These are phyloP conservation scores for Lethocerus indicus DNA, from an alignment of 1,140 invertebrate genomes.

Conservation along the genomic window DNA sequence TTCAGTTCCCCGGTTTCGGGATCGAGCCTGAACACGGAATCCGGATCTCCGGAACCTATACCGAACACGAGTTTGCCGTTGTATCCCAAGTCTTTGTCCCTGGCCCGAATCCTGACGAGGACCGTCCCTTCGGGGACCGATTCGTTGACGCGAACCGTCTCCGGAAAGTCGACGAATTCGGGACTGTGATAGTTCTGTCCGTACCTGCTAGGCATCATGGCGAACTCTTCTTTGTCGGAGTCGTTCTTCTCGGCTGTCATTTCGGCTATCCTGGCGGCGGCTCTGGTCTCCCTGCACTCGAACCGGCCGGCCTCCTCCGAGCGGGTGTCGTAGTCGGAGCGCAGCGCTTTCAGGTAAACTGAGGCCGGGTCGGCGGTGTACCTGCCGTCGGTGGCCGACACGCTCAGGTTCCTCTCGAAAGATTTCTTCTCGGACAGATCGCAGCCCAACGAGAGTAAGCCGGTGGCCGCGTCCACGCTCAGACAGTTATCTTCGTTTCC, in stretches of 20 bases:
- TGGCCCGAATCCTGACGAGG: conserved; percentile 51
- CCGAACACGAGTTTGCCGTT: conserved; percentile 79
- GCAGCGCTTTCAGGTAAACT: conserved; percentile 53
- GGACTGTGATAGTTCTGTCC: conserved; percentile 73
- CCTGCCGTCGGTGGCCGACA: conserved; percentile 82
- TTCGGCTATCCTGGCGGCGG: conserved; percentile 57
- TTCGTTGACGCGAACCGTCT: conserved; percentile 69
- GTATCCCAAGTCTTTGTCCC: conserved; percentile 76
- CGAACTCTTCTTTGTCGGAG: conserved; percentile 45
- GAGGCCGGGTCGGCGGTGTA: conserved; percentile 73
- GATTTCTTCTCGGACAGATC: conserved; percentile 56
- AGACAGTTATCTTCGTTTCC: conserved; percentile 90
- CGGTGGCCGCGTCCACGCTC: conserved; percentile 60
- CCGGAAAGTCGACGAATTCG: conserved; percentile 58
- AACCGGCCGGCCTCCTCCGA: conserved; percentile 35
- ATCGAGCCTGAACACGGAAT: conserved; percentile 76
- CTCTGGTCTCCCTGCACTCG: conserved; percentile 72
- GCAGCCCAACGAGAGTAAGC: conserved; percentile 48
- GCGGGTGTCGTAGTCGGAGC: conserved; percentile 23
- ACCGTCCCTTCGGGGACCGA: conserved; percentile 60
- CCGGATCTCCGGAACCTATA: conserved; percentile 70
- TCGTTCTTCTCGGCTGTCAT: conserved; percentile 59
- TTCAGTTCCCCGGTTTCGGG: conserved; percentile 68
- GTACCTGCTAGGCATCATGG: conserved; percentile 62
- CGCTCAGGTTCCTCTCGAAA: conserved; percentile 52